These are phyloP conservation scores for Trachelus tabidus DNA, from an alignment of 2,888 invertebrate genomes.

Conservation along the genomic window DNA sequence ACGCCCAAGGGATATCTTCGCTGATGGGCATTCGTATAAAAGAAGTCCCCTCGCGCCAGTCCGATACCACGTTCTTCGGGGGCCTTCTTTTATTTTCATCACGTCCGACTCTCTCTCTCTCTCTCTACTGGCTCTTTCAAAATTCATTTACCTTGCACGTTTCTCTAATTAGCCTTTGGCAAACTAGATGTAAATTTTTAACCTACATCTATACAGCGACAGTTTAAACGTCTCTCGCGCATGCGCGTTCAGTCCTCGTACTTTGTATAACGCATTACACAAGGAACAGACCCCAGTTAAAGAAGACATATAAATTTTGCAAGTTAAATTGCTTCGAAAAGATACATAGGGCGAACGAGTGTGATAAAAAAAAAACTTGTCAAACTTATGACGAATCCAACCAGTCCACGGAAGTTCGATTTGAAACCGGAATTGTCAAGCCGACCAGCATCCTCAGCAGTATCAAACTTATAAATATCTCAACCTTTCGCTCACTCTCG, in stretches of 20 bases:
- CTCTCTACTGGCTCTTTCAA: too few relatives aligned
- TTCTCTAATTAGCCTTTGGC: too few relatives aligned
- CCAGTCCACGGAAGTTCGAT: neutral
- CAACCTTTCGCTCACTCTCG: neutral
- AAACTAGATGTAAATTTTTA: too few relatives aligned
- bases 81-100: too few relatives aligned
- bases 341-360: neutral
- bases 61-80: neutral
- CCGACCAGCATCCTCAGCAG: neutral
- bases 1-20: neutral
- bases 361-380: conserved; percentile 25
- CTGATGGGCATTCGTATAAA: neutral
- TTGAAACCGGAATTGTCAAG: neutral
- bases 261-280: neutral
- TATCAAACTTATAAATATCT: neutral
- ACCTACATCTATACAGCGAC: too few relatives aligned
- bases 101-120: too few relatives aligned
- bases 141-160: too few relatives aligned
- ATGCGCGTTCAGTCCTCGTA: too few relatives aligned
- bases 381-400: conserved; percentile 24
- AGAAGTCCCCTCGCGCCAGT: neutral
- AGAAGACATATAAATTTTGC: conserved; percentile 41
- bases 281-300: neutral
- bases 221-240: too few relatives aligned
- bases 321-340: conserved; percentile 44